phyloP scores from a whole-genome alignment of 2,888 invertebrate species.

The Nomada fabriciana region DNA sequence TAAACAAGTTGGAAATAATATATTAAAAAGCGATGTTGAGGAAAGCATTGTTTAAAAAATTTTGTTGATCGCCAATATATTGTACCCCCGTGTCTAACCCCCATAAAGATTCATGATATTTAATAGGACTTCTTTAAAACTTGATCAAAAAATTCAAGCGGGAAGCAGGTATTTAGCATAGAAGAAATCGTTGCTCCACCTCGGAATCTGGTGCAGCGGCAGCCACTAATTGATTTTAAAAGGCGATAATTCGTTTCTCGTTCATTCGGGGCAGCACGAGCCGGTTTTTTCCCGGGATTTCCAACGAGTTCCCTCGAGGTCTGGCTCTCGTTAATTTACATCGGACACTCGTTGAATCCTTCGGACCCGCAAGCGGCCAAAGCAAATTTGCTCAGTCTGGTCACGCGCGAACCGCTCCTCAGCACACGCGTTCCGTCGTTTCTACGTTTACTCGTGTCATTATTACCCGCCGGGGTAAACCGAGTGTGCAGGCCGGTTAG shows the following conservation, averaged over 20 bases:
- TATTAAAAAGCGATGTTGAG: too few species aligned
- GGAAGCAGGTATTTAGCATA: background rate
- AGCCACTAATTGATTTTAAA: slow-evolving; percentile 46
- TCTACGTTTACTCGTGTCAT: slow-evolving; percentile 76
- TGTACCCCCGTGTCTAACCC: too few species aligned
- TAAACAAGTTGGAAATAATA: too few species aligned
- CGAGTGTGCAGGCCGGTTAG: slow-evolving; percentile 73
- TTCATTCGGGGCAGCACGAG: slow-evolving; percentile 27
- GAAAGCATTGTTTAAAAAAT: too few species aligned
- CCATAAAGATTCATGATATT: too few species aligned
- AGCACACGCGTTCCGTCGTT: slow-evolving; percentile 62
- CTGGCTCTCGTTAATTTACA: slow-evolving; percentile 73
- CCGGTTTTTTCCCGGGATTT: slow-evolving; percentile 46
- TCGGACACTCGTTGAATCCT: slow-evolving; percentile 63
- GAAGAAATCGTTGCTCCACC: background rate
- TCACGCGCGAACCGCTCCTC: slow-evolving; percentile 74
- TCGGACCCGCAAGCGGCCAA: slow-evolving; percentile 65
- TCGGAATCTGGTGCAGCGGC: background rate
- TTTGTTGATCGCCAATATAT: too few species aligned
- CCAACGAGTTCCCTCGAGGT: slow-evolving; percentile 32
- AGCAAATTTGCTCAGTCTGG: slow-evolving; percentile 75
- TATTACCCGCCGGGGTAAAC: slow-evolving; percentile 66
- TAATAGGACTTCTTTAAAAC: too few species aligned
- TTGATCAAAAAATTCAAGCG: too few species aligned
- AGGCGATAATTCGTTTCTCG: slow-evolving; percentile 42